Conservation (phyloP, 2,113 vertebrate species). For the Mobula birostris region DNA sequence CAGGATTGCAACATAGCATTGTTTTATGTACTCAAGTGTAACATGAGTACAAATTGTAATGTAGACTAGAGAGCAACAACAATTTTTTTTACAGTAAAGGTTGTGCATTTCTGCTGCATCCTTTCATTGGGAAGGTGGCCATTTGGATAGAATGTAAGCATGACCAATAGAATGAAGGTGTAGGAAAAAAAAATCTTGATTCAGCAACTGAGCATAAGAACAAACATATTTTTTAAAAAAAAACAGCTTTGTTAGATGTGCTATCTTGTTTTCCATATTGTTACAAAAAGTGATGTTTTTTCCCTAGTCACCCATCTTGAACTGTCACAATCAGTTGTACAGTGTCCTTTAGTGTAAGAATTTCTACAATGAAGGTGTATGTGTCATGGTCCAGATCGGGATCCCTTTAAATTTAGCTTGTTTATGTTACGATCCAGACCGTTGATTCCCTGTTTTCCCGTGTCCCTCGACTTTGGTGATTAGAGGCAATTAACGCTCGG, state of each 20-base stretch:
- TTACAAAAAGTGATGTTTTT: neutral
- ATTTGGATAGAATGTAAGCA: neutral
- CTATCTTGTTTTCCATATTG: neutral
- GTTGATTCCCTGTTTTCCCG: no score
- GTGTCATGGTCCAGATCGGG: neutral
- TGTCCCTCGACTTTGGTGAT: no score
- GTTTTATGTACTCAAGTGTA: no score
- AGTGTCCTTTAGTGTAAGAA: neutral
- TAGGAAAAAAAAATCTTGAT: neutral
- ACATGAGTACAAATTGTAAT: neutral
- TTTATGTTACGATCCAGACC: no score
- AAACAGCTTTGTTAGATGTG: neutral
- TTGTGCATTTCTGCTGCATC: neutral
- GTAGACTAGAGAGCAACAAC: neutral
- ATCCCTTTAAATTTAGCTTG: no score
- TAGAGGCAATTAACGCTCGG: no score
- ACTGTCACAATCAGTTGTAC: slow-evolving; percentile 1
- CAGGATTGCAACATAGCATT: neutral
- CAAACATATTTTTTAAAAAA: neutral
- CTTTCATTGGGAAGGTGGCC: no score
- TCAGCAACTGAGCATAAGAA: neutral
- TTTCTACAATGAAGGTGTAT: neutral
- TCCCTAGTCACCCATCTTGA: neutral
- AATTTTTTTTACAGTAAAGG: neutral
- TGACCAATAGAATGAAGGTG: neutral